These are phyloP conservation scores for Plecturocebus donacophilus DNA, from an alignment of 2,113 vertebrate species.

Conservation along the genomic window DNA sequence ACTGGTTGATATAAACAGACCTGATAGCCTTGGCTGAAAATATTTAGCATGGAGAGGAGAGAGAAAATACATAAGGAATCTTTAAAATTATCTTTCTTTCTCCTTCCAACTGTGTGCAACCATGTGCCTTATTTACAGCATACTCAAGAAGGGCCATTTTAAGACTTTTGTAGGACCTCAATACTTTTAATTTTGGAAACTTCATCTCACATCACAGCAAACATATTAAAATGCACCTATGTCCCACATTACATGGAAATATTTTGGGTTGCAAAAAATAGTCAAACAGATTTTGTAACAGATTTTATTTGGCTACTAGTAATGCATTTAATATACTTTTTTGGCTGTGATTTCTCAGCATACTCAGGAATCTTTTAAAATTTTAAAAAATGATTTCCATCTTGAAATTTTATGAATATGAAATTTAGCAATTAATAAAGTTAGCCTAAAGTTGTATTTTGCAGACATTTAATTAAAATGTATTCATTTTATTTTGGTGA, in stretches of 20 bases:
- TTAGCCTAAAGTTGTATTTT: not conserved
- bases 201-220: not conserved
- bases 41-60: not conserved
- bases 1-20: not conserved
- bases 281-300: constrained; percentile 19
- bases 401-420: constrained; percentile 7
- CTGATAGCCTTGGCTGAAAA: not conserved
- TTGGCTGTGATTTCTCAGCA: constrained; percentile 21
- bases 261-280: not conserved
- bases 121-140: not conserved
- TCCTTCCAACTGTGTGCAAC: not conserved
- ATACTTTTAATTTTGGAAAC: constrained; percentile 8
- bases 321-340: not conserved
- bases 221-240: not conserved
- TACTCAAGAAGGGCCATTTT: not conserved
- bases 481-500: constrained; percentile 1
- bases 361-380: not conserved
- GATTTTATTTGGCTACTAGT: constrained; percentile 10
- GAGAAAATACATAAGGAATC: not conserved
- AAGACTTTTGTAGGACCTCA: not conserved
- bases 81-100: not conserved
- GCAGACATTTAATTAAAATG: constrained; percentile 14
- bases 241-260: not conserved
- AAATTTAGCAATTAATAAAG: constrained; percentile 15
- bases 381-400: not conserved